Percentiles rank a stretch among this genome's conserved stretches.
Evolutionary conservation across 2,888 invertebrate genomes (phyloP).

Genomic region (Metalampra italica): DNA sequence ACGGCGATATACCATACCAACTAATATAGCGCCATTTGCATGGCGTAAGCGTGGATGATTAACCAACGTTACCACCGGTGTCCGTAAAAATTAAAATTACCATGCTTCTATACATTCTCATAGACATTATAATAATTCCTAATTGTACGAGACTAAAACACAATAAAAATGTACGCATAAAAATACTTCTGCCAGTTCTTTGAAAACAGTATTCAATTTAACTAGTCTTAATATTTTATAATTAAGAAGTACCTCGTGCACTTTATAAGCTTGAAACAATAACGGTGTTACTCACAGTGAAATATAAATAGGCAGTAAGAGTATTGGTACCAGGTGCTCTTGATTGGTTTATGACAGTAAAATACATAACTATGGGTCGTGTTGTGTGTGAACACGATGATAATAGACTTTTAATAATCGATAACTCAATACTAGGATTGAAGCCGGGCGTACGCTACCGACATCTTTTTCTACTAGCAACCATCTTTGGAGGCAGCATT

Average conservation of each 20-base stretch:
- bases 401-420: background rate
- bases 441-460: conserved; percentile 17
- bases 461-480: conserved; percentile 31
- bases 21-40: background rate
- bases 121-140: background rate
- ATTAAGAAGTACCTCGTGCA: too few relatives aligned
- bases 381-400: background rate
- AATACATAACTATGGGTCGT: too few relatives aligned
- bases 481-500: conserved; percentile 29
- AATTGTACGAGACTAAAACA: background rate
- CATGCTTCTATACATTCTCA: conserved; percentile 7
- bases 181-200: background rate
- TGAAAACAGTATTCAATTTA: background rate
- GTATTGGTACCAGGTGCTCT: too few relatives aligned
- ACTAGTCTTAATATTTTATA: background rate
- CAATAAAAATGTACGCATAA: background rate
- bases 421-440: background rate
- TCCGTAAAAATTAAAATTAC: conserved; percentile 10
- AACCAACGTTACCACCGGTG: background rate
- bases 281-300: too few relatives aligned
- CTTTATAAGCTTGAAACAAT: too few relatives aligned
- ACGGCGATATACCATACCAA: too few relatives aligned
- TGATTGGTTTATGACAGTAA: too few relatives aligned
- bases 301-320: too few relatives aligned
- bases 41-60: background rate